Base-by-base conservation (phyloP, 1,140 invertebrate genomes). In the Drosophila simulans region DNA sequence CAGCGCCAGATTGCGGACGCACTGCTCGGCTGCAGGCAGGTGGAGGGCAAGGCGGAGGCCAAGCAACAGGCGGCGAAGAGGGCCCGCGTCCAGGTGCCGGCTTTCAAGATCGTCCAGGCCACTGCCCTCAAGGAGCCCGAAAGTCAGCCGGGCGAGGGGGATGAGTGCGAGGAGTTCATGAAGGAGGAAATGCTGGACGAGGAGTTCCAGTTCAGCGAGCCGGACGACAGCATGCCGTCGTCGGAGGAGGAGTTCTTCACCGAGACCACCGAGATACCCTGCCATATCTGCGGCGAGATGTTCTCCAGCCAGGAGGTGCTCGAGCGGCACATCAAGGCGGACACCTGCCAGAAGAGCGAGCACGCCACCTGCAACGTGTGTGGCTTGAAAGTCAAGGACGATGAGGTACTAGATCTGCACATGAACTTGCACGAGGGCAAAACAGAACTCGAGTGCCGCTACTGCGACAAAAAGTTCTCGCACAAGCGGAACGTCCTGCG, bases 371-470 rank as follows among this genome's bases (percentile, higher is more conserved):
- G 82, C 35, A 88, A 79, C 5, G 72, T 88, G 1, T 88, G 84
- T 37, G 84, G 84, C 13, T 45, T 84, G 0, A 84, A 77, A 12
- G 80, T 89, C 4, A 90, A 88, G 35, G 88, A 91, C 40, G 90
- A 91, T n/a, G 91, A 91, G 25, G 91, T 91, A 1, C 68, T 91
- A 0, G 91, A 91, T 45, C 59, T 91, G 25, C 91, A 91, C 42
- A 91, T 91, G 91, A 91, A 91, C 52, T 71, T 90, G 1, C 91
- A 91, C 17, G 91, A 91, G 27, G 91, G 91, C 8, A 91, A 91
- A 62, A 86, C 90, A 2, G 91, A 91, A n/a, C 59, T 78, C 12
- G 90, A 91, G 25, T 91, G 91, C 17, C 80, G 90, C 1, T 91
- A 91, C 49, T 91, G 91, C 17, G 58, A 80, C 3, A 91, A 91